Evolutionary conservation across 2,113 vertebrate species (phyloP).

Genomic region (Xenus cinereus): DNA sequence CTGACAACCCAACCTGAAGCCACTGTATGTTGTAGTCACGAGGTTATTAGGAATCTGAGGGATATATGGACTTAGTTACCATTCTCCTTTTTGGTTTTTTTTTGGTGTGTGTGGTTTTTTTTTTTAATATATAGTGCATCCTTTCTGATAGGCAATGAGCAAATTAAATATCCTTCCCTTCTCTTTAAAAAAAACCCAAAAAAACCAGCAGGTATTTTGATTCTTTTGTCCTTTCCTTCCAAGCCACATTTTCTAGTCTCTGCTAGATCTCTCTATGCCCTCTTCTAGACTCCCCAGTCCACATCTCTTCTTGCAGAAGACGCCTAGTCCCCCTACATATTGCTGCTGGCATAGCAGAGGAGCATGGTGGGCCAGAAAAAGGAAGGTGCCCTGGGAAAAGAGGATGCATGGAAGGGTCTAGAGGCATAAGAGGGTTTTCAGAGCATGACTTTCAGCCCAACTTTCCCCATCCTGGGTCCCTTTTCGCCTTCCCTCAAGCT

Average conservation of each 20-base stretch:
- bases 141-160: neutral
- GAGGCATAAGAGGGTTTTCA: neutral
- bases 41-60: neutral
- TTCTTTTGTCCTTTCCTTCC: neutral
- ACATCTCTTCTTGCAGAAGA: neutral
- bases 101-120: neutral
- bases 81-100: neutral
- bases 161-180: neutral
- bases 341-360: neutral
- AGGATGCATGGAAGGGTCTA: neutral
- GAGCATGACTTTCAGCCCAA: neutral
- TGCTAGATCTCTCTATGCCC: neutral
- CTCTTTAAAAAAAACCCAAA: neutral
- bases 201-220: neutral
- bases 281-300: neutral
- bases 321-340: fast-evolving
- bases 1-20: neutral
- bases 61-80: neutral
- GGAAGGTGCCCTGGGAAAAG: neutral
- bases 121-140: neutral
- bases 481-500: neutral
- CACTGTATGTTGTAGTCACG: neutral
- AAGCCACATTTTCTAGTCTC: neutral
- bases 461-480: neutral
- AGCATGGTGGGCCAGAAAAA: neutral